phyloP scores from a whole-genome alignment of 2,113 vertebrate genomes.

The Pimephales promelas region DNA sequence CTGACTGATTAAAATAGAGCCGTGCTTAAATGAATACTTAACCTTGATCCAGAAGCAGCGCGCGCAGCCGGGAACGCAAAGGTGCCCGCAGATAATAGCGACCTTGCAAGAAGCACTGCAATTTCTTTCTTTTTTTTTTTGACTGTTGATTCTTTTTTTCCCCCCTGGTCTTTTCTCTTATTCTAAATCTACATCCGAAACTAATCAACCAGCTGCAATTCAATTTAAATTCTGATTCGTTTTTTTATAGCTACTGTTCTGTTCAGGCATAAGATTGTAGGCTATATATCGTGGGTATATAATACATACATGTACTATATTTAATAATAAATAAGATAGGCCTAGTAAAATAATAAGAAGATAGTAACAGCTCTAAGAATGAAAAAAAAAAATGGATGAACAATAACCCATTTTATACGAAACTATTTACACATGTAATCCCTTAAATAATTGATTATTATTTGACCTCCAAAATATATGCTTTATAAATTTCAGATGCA shows the following conservation, averaged over 20 bases:
- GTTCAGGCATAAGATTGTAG: not conserved
- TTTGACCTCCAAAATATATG: not conserved
- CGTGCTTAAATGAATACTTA: constrained; percentile 33
- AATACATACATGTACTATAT: not conserved
- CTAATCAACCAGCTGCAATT: not conserved
- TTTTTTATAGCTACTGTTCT: too few species aligned
- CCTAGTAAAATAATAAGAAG: not conserved
- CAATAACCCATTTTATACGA: not conserved
- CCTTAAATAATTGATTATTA: not conserved
- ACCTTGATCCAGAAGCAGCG: constrained; percentile 43
- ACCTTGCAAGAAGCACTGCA: constrained; percentile 25
- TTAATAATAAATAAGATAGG: not conserved
- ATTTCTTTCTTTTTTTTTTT: not conserved
- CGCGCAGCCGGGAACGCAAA: not conserved
- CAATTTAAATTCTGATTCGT: not conserved
- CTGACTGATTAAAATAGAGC: constrained; percentile 41
- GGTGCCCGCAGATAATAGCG: constrained; percentile 18
- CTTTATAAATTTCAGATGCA: not conserved
- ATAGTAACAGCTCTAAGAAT: not conserved
- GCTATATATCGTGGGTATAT: not conserved
- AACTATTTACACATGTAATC: not conserved
- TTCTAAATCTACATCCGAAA: not conserved
- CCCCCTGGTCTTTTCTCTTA: not conserved
- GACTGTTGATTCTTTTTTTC: not conserved
- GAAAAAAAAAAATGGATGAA: not conserved